Conservation (phyloP, 2,888 invertebrate species). For the Stenoptilia bipunctidactyla region DNA sequence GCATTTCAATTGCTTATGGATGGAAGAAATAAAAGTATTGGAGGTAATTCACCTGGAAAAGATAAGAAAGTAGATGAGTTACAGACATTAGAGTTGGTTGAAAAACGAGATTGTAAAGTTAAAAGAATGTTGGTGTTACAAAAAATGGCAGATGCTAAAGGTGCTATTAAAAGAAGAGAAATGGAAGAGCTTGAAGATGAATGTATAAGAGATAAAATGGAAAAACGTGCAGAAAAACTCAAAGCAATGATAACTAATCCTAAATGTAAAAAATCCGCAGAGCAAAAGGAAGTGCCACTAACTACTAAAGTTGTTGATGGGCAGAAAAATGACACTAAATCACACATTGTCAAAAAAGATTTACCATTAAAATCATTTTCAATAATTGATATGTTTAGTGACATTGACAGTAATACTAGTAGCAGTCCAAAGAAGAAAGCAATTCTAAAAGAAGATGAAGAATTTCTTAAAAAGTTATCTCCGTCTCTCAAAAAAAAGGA, state of each 20-base stretch:
- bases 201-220: constrained; percentile 69
- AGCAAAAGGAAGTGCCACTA: constrained; percentile 3
- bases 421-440: constrained; percentile 20
- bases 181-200: constrained; percentile 67
- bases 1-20: constrained; percentile 79
- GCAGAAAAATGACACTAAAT: constrained; percentile 10
- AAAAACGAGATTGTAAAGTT: constrained; percentile 38
- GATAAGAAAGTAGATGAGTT: constrained; percentile 31
- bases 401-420: constrained; percentile 16
- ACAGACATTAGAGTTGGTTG: constrained; percentile 26
- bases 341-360: constrained; percentile 7
- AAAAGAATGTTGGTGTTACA: constrained; percentile 68
- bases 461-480: constrained; percentile 65
- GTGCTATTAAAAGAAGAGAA: constrained; percentile 70
- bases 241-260: constrained; percentile 54
- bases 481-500: constrained; percentile 73
- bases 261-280: constrained; percentile 17
- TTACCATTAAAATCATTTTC: constrained; percentile 25
- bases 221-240: constrained; percentile 72
- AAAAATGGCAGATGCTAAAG: constrained; percentile 76
- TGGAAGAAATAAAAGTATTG: constrained; percentile 74
- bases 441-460: constrained; percentile 40
- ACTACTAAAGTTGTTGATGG: constrained; percentile 6
- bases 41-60: constrained; percentile 74
- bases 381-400: constrained; percentile 35